Percentiles rank a stretch among this genome's conserved stretches.
phyloP scores from a whole-genome alignment of 2,113 vertebrate species.

The Hippoglossus stenolepis region DNA sequence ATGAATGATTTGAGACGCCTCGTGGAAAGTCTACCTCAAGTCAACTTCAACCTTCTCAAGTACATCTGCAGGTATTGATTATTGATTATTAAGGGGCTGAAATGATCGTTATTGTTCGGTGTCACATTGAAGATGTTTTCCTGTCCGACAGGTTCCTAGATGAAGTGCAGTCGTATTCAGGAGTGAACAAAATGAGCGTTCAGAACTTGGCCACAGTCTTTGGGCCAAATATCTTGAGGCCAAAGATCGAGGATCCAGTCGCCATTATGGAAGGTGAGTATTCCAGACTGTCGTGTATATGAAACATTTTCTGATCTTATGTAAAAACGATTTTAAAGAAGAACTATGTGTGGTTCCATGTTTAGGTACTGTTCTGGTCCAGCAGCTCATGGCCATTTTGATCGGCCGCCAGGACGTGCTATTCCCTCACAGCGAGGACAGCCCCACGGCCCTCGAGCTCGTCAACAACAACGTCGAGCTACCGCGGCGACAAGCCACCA shows the following conservation, averaged over 20 bases:
- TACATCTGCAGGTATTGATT: conserved; percentile 94
- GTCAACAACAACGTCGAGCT: conserved; percentile 88
- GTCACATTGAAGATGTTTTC: background rate
- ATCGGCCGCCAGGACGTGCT: conserved; percentile 91
- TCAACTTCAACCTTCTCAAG: conserved; percentile 96
- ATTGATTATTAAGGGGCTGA: background rate
- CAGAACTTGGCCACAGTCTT: conserved; percentile 98
- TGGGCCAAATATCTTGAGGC: conserved; percentile 95
- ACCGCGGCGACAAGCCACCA: conserved; percentile 76
- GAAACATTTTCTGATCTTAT: background rate
- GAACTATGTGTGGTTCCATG: background rate
- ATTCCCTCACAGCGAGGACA: conserved; percentile 88
- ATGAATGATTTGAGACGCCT: conserved; percentile 90
- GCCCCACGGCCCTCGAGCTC: conserved; percentile 77
- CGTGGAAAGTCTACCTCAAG: conserved; percentile 91
- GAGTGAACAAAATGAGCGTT: conserved; percentile 98
- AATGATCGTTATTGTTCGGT: background rate
- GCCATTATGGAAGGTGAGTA: conserved; percentile 96
- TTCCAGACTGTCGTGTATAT: background rate
- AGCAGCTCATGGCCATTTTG: conserved; percentile 96
- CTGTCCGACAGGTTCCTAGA: conserved; percentile 89
- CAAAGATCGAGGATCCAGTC: conserved; percentile 95
- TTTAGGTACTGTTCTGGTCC: conserved; percentile 93
- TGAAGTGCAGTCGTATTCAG: conserved; percentile 97
- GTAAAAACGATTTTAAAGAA: background rate